Conservation (phyloP, 2,888 invertebrate genomes). For the Microctonus aethiopoides region DNA sequence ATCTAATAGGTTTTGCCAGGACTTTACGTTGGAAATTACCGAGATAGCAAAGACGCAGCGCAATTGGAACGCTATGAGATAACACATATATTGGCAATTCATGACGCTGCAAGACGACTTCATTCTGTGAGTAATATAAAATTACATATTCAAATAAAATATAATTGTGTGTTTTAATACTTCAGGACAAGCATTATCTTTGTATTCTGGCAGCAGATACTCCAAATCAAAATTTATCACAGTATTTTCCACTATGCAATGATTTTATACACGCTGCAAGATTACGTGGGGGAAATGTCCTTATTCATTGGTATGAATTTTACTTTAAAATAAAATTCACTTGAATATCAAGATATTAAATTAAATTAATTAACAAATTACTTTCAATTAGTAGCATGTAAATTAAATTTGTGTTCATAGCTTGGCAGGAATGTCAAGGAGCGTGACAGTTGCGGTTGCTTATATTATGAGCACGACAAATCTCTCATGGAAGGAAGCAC, state of each 20-base stretch:
- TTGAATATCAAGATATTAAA: not conserved
- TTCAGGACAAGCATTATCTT: conserved; percentile 93
- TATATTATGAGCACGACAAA: conserved; percentile 96
- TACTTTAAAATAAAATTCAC: not conserved
- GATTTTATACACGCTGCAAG: conserved; percentile 96
- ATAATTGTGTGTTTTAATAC: not conserved
- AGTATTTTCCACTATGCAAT: conserved; percentile 93
- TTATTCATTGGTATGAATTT: conserved; percentile 87
- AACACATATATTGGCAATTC: conserved; percentile 94
- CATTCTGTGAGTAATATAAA: conserved; percentile 77
- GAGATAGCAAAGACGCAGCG: conserved; percentile 92
- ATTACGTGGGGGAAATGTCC: conserved; percentile 87
- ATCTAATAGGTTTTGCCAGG: conserved; percentile 87
- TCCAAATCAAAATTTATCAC: conserved; percentile 92
- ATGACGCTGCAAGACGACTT: conserved; percentile 90
- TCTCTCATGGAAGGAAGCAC: conserved; percentile 90
- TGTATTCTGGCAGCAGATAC: conserved; percentile 97
- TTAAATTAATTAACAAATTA: not conserved
- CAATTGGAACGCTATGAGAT: conserved; percentile 91
- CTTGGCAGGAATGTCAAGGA: conserved; percentile 95
- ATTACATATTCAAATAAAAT: not conserved
- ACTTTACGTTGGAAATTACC: conserved; percentile 94
- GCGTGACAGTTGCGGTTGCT: conserved; percentile 94
- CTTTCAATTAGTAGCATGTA: conserved; percentile 16
- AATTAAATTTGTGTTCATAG: conserved; percentile 70